Base-by-base conservation (phyloP, 2,888 invertebrate genomes). In the Leistus spinibarbis region DNA sequence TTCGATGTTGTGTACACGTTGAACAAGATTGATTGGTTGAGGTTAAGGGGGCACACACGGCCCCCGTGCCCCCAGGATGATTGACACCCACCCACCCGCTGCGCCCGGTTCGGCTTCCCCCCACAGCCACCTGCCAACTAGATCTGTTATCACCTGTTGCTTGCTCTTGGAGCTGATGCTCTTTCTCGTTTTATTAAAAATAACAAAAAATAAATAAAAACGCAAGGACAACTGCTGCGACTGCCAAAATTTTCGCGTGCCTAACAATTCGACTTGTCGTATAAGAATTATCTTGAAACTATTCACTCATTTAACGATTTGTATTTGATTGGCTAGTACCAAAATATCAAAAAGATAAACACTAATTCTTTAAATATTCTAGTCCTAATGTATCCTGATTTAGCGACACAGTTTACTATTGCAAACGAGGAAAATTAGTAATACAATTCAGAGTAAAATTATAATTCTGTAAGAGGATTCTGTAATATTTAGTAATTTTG, bases 21-120 rank as follows among this genome's bases (percentile, higher is more conserved):
- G 64, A 67, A 70, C 66, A 80, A 80, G 80, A 80, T 80, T 79
- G 80, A 80, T 80, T 79, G 79, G 78, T 78, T 77, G 77, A 78
- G 80, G 80, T 79, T 79, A 80, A 40, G 40, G 13, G 40, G 40
- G 40, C 40, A 40, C 40, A 40, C 40, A 40, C 78, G 79, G 78
- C 79, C 79, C 67, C 71, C 60, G 53, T 64, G 68, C 79, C 78
- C 56, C 7, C 77, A 73, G 76, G 77, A 75, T 80, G 80, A 80
- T 79, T 80, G 80, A 79, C 80, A 80, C 78, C 77, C 79, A 78
- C 80, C 79, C 79, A 80, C 79, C 80, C 77, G 80, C 79, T 79
- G 80, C 75, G 60, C 20, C 60, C 60, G 60, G 13, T 20, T 60
- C 60, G 17, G 60, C 19, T 22, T 23, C 64, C 10, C 23, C 5